Percentiles rank a stretch among this genome's conserved stretches.
These are phyloP conservation scores for Ciconia maguari DNA, from an alignment of 2,113 vertebrate species.

Conservation along the genomic window DNA sequence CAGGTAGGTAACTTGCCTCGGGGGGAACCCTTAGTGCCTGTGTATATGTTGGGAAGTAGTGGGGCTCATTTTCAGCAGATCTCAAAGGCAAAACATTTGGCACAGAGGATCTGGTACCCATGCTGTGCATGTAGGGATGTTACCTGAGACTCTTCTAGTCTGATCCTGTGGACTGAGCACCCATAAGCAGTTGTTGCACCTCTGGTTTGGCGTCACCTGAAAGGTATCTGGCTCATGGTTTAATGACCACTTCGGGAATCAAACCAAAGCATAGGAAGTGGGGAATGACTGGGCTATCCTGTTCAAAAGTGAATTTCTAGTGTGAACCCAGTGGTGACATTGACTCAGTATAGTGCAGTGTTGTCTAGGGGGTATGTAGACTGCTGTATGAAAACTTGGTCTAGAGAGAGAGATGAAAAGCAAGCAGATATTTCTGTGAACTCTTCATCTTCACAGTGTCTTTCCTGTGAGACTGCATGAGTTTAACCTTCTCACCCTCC, in stretches of 20 bases:
- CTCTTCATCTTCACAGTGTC: neutral
- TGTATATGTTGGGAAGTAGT: neutral
- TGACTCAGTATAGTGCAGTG: neutral
- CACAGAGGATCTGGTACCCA: neutral
- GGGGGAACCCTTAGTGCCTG: neutral
- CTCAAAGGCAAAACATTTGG: neutral
- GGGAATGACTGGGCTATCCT: neutral
- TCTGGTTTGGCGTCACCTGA: neutral
- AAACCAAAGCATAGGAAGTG: neutral
- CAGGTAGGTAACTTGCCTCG: neutral
- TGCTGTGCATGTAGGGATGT: neutral
- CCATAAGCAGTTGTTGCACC: neutral
- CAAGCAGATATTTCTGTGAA: neutral
- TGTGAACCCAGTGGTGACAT: neutral
- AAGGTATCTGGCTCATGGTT: neutral
- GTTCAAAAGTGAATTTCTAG: neutral
- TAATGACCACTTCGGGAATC: fast-evolving
- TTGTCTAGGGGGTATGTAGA: neutral
- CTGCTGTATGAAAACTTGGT: neutral
- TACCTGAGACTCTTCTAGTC: neutral
- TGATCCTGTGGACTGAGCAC: neutral
- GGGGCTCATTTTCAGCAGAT: neutral
- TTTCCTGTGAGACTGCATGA: neutral
- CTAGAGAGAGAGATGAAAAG: neutral
- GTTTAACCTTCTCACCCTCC: neutral